Base-by-base conservation (phyloP, 1,140 invertebrate genomes). In the Latrodectus geometricus region DNA sequence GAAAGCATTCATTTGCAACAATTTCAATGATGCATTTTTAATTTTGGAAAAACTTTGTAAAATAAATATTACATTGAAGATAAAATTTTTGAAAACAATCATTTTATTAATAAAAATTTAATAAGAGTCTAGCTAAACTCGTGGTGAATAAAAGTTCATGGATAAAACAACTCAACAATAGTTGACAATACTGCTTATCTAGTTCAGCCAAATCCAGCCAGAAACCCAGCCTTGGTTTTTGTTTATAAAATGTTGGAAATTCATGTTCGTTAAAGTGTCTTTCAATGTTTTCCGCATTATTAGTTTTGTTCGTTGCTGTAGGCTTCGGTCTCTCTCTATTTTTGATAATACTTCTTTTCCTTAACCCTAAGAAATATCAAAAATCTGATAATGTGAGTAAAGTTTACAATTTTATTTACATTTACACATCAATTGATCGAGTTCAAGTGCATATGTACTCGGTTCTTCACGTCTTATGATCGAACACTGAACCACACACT, bases 251-350 rank as follows among this genome's bases (percentile, higher is more conserved):
- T 70, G 79, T 81, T 72, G 20, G 23, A 49, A 49, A 72, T 20
- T 17, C 65, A 68, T 49, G 80, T n/a, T 48, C 20, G 35, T 8
- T 83, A 74, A 83, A 83, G 21, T n/a, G n/a, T 65, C 17, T 21
- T 83, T 83, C 70, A 74, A 83, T 83, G 80, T 74, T 83, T 74
- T 83, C 80, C 69, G 35, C 48, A 74, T 83, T 83, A 65, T 74
- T 83, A 74, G 23, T 61, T 69, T 74, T 83, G 35, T 83, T 83
- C 35, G 70, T 74, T 15, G 72, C 35, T 73, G 17, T 74, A 83
- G 69, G 80, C 80, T 74, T 74, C 56, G 80, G 80, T 83, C 70
- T 83, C 11, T 73, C 80, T 9, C 23, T 83, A 65, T 83, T 83
- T 74, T 74, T 83, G 54, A 74, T 83, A 83, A 50, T 83, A 49